phyloP scores from a whole-genome alignment of 2,113 vertebrate genomes.

The Pogonocichla stellata region DNA sequence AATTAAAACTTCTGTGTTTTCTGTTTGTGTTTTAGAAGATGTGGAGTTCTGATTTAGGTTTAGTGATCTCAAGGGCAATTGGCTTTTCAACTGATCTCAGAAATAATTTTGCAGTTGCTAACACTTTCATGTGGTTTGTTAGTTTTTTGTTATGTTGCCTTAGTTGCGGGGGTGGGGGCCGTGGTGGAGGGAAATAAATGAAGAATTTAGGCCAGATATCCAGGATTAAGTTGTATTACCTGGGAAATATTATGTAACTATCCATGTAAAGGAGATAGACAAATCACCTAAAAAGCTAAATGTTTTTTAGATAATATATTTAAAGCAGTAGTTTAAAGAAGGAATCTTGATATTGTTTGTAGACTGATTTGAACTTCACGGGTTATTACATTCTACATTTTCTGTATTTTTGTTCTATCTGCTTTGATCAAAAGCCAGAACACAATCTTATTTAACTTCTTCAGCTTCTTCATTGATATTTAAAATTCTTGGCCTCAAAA shows the following conservation, averaged over 20 bases:
- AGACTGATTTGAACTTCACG: not conserved
- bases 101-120: not conserved
- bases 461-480: not conserved
- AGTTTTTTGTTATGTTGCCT: not conserved
- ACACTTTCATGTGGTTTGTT: not conserved
- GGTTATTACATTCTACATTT: not conserved
- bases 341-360: not conserved
- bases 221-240: not conserved
- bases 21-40: not conserved
- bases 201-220: not conserved
- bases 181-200: not conserved
- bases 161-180: not conserved
- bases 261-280: not conserved
- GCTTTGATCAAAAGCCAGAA: not conserved
- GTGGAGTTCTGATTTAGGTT: not conserved
- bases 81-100: not conserved
- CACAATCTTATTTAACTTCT: not conserved
- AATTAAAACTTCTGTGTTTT: not conserved
- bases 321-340: not conserved
- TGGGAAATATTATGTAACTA: not conserved
- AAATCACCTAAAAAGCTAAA: not conserved
- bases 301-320: not conserved
- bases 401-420: not conserved
- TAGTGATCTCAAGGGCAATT: not conserved
- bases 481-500: not conserved